Percentiles rank a stretch among this genome's conserved stretches.
Evolutionary conservation across 1,140 invertebrate genomes (phyloP).

Genomic region (Scaptodrosophila lebanonensis): DNA sequence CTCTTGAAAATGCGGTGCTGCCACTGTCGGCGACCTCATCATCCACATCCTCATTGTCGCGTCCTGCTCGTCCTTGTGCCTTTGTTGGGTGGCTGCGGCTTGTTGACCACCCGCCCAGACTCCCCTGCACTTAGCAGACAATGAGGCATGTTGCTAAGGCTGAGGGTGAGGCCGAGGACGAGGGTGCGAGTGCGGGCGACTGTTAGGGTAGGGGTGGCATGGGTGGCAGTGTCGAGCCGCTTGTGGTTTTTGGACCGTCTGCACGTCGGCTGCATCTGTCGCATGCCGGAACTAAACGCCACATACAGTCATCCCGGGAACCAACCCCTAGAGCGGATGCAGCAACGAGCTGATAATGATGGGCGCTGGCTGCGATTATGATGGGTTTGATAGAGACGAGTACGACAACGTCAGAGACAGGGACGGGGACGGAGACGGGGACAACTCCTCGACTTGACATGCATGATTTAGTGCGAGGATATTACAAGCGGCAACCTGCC

Average conservation of each 20-base stretch:
- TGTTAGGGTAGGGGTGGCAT: slow-evolving; percentile 6
- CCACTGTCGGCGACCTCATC: slow-evolving; percentile 1
- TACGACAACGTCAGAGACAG: too few species aligned
- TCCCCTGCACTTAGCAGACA: slow-evolving; percentile 61
- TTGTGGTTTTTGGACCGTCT: slow-evolving; percentile 52
- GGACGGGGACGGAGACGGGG: too few species aligned
- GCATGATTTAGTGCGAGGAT: slow-evolving; percentile 60
- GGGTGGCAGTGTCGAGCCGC: slow-evolving; percentile 39
- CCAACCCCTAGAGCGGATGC: not conserved
- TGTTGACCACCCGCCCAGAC: slow-evolving; percentile 30
- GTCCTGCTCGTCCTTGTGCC: slow-evolving; percentile 2
- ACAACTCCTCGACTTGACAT: slow-evolving; percentile 73
- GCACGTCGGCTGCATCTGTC: slow-evolving; percentile 69
- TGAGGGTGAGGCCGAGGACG: slow-evolving; percentile 3
- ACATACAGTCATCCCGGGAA: slow-evolving; percentile 29
- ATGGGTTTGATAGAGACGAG: slow-evolving; percentile 70
- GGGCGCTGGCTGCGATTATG: slow-evolving; percentile 66
- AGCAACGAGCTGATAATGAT: slow-evolving; percentile 53
- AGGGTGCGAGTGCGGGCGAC: too few species aligned
- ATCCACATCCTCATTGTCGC: slow-evolving; percentile 5
- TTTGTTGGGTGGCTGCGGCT: slow-evolving; percentile 11
- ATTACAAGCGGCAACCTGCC: slow-evolving; percentile 12
- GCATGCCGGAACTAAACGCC: slow-evolving; percentile 69
- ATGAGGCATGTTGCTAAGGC: slow-evolving; percentile 72
- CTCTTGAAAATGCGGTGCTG: slow-evolving; percentile 61